Conservation (phyloP, 2,113 vertebrate genomes). For the Zosterops japonicus region DNA sequence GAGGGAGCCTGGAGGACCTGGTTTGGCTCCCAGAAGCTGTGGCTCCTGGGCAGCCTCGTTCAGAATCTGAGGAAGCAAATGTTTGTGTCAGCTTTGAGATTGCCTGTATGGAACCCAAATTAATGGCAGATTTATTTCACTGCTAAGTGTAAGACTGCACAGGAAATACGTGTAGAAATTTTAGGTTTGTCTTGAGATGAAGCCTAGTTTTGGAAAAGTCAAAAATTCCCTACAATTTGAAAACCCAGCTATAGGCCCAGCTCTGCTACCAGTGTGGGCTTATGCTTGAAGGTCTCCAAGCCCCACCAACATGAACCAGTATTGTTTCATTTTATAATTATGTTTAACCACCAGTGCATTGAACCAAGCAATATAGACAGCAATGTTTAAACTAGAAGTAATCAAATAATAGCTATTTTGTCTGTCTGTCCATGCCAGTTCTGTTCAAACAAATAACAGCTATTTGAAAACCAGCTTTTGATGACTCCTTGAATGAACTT, state of each 20-base stretch:
- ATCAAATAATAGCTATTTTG: neutral
- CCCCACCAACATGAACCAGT: neutral
- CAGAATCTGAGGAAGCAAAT: neutral
- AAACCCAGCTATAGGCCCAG: neutral
- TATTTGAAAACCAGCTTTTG: neutral
- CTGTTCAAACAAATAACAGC: neutral
- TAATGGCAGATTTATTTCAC: neutral
- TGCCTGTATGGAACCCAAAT: neutral
- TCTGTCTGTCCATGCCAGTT: neutral
- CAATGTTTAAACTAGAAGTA: neutral
- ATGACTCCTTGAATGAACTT: neutral
- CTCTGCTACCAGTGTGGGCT: neutral
- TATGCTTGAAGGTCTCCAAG: neutral
- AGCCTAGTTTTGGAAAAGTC: neutral
- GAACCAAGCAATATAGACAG: neutral
- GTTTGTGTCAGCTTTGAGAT: neutral
- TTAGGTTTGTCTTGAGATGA: neutral
- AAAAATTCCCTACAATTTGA: neutral
- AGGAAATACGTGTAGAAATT: neutral
- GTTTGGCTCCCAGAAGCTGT: constrained; percentile 21
- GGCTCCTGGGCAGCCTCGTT: neutral
- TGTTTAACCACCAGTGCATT: neutral
- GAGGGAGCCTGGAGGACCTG: constrained; percentile 12
- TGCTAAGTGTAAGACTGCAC: neutral
- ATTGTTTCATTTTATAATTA: neutral